Percentiles rank a stretch among this genome's conserved stretches.
These are phyloP conservation scores for Scatophagus argus DNA, from an alignment of 2,113 vertebrate species.

Conservation along the genomic window DNA sequence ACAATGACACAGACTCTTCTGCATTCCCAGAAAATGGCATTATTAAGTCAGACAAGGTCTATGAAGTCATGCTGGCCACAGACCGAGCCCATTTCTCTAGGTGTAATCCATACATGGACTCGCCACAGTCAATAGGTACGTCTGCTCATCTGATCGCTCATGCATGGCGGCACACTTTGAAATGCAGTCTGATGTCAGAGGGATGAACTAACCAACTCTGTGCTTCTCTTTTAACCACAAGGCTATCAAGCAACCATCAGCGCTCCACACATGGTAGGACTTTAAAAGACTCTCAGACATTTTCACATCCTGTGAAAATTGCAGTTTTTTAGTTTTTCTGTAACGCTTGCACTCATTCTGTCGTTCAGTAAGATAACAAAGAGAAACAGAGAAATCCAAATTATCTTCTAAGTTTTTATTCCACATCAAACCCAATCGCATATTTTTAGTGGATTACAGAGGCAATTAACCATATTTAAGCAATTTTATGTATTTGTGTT, in stretches of 20 bases:
- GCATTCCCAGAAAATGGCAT: slow-evolving; percentile 95
- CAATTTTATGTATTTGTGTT: not conserved
- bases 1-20: slow-evolving; percentile 49
- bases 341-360: slow-evolving; percentile 6
- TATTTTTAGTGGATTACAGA: slow-evolving; percentile 3
- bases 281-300: slow-evolving; percentile 31
- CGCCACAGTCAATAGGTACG: slow-evolving; percentile 98
- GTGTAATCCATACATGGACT: slow-evolving; percentile 99
- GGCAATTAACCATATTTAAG: not conserved
- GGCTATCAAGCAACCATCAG: slow-evolving; percentile 99
- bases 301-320: slow-evolving; percentile 22
- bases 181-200: not conserved
- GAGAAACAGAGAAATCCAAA: not conserved
- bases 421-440: not conserved
- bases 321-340: not conserved
- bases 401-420: not conserved
- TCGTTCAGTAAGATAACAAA: not conserved
- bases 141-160: not conserved
- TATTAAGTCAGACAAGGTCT: slow-evolving; percentile 98
- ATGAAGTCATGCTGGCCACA: slow-evolving; percentile 97
- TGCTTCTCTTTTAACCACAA: slow-evolving; percentile 73
- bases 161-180: not conserved
- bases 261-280: slow-evolving; percentile 97
- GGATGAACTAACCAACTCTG: slow-evolving; percentile 41
- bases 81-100: slow-evolving; percentile 96